phyloP scores from a whole-genome alignment of 2,113 vertebrate genomes.

The Cinclus mexicanus region DNA sequence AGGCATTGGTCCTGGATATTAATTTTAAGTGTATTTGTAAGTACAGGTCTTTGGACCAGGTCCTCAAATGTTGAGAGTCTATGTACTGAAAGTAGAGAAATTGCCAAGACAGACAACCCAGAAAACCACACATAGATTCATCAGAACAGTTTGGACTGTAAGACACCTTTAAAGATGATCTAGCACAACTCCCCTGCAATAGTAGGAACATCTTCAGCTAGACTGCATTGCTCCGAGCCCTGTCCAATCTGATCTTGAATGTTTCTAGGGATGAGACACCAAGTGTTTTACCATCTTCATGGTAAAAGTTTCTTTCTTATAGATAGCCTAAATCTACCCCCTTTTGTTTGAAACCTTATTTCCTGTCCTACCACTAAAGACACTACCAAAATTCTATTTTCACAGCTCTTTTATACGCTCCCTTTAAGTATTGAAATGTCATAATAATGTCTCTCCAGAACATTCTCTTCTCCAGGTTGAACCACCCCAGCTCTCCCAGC shows the following conservation, averaged over 20 bases:
- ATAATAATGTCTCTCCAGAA: not conserved
- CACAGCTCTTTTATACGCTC: rapidly evolving
- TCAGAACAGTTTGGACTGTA: not conserved
- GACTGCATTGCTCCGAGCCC: not conserved
- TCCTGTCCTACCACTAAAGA: not conserved
- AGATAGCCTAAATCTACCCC: not conserved
- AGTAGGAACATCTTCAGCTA: not conserved
- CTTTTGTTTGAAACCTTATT: not conserved
- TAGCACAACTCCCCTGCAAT: not conserved
- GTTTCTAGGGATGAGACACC: not conserved
- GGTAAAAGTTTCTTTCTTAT: not conserved
- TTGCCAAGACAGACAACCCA: not conserved
- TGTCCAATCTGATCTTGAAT: not conserved
- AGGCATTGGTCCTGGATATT: not conserved
- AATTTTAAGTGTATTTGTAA: not conserved
- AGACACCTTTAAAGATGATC: not conserved
- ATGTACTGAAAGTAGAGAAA: not conserved
- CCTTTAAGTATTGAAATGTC: not conserved
- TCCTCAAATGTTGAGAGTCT: not conserved
- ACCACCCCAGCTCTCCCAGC: not conserved
- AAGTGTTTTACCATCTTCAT: not conserved
- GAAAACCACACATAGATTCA: not conserved
- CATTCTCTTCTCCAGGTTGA: not conserved
- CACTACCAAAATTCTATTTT: not conserved
- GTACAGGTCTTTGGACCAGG: not conserved